Base-by-base conservation (phyloP, 2,797 vertebrate genomes). In the Nannoperca obscura region DNA sequence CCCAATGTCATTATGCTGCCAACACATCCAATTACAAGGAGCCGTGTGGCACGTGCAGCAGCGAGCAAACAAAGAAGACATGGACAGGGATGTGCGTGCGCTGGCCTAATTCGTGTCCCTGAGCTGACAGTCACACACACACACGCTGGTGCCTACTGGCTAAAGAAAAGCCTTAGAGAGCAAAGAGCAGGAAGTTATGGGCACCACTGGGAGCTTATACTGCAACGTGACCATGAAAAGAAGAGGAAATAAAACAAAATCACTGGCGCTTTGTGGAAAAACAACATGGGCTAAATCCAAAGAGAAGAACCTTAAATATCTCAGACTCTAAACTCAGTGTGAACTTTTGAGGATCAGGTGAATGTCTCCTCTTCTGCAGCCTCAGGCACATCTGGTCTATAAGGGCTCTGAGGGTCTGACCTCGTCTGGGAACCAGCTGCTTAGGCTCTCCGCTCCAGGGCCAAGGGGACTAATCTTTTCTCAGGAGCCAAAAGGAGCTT, bases 1-100 rank as follows among this genome's bases (percentile, higher is more conserved):
- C 84, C 86, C 88, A 52, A 70, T 83, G 84, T 91, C 91, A 92
- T 93, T 91, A 93, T 82, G 88, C 87, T 90, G 91, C 89, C 92
- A 93, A 90, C 86, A 83, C 82, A 71, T 85, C 82, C 88, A 93
- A 93, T 94, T 93, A 93, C 87, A 81, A 74, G 84, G 88, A 85
- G 86, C 85, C 57, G 49, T 71, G 83, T 80, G 81, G 88, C 88
- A 83, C 80, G 68, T 74, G 88, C 59, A 1, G 78, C 69, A 36
- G 66, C 30, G 40, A 50, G 77, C 78, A 77, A 81, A 86, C 83
- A 88, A 83, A 85, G 83, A 76, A 44, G 66, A 86, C 55, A 60
- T 75, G 38, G 72, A 83, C 81, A 42, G 81, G 57, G 77, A 79
- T 60, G 81, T 57, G 12, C 53, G 60, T 42, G 73, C 32, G 3